Evolutionary conservation across 2,113 vertebrate genomes (phyloP).

Genomic region (Scomber japonicus): DNA sequence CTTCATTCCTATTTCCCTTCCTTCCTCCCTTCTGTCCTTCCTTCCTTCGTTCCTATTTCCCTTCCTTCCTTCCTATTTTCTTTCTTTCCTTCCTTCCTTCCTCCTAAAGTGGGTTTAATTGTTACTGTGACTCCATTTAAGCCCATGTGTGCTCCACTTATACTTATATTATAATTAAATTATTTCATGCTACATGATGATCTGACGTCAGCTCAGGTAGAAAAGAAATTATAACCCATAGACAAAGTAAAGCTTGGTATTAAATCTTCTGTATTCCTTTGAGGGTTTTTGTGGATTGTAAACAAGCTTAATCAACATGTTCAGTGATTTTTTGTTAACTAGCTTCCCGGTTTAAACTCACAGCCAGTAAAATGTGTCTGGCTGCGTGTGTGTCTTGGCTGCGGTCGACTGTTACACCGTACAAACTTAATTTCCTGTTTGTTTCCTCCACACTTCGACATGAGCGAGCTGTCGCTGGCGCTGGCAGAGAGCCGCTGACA

Average conservation of each 20-base stretch:
- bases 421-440: slow-evolving; percentile 60
- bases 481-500: slow-evolving; percentile 35
- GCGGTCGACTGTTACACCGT: slow-evolving; percentile 20
- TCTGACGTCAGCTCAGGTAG: no score
- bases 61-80: no score
- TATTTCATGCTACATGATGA: no score
- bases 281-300: neutral
- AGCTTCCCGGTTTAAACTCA: neutral
- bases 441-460: slow-evolving; percentile 52
- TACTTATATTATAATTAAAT: no score
- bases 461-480: slow-evolving; percentile 9
- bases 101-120: no score
- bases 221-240: neutral
- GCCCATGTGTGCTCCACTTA: no score
- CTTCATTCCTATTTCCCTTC: no score
- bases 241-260: accelerated
- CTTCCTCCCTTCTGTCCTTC: no score
- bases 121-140: no score
- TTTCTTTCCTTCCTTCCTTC: no score
- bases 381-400: slow-evolving; percentile 14
- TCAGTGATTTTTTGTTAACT: neutral
- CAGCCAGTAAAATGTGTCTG: slow-evolving; percentile 18
- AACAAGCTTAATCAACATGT: neutral
- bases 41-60: no score
- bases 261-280: neutral